Evolutionary conservation across 1,140 invertebrate genomes (phyloP), one percentile per base, ranked within the genome.

Genomic region (Philotrypesis tridentata): DNA sequence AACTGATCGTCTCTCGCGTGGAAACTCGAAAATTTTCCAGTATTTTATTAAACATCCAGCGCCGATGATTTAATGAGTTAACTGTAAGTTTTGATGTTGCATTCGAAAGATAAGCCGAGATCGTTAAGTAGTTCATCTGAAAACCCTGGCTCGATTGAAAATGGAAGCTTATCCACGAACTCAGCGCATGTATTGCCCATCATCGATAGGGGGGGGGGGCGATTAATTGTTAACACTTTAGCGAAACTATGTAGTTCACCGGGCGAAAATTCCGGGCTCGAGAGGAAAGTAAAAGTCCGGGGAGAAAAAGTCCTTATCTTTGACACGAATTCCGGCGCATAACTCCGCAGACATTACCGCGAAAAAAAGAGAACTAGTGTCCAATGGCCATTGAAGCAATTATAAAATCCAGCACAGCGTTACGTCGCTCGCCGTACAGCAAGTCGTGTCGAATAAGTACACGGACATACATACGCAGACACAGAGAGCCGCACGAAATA

Each of bases 341-440:
- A 9, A 37, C 33, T n/a, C n/a, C n/a, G 23, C 6, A 17, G 14
- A 7, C 40, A 27, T 21, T 25, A 25, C 17, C 48, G 9, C 48
- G 48, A 23, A 73, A 60, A 73, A 25, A 72, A 72, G 7, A 11
- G 0, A 25, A 40, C 70, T 29, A 31, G 67, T 33, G 29, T 68
- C 6, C 6, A 17, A 68, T 68, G n/a, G 23, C 29, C 27, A 73
- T 73, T 73, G 37, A 17, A 55, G 73, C 55, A 75, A 63, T 63
- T 75, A 63, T 75, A 75, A 75, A 63, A 75, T 75, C 31, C 73
- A 75, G 73, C 60, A 27, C 73, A 75, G 21, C 73, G 55, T 75
- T 73, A 73, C 71, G 71, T 75, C 48, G 48, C 23, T 74, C 43
- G 40, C 40, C 31, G 40, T 27, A 23, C 37, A 72, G 37, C 31